Conservation (phyloP, 2,113 vertebrate genomes). For the Kobus ellipsiprymnus region DNA sequence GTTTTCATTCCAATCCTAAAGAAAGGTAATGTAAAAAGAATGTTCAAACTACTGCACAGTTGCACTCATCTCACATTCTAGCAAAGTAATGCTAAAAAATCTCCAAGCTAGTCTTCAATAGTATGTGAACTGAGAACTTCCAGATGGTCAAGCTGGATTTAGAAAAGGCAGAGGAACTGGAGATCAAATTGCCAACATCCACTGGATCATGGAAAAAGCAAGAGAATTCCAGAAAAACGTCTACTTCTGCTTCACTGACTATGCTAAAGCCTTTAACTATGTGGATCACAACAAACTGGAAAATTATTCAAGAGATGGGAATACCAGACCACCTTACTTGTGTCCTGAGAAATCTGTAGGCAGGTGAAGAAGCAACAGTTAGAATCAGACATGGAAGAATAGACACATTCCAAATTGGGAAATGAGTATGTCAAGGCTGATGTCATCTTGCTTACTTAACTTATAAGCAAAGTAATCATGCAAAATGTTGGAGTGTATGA, state of each 20-base stretch:
- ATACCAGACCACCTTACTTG: not conserved
- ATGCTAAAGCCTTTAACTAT: not conserved
- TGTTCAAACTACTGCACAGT: not conserved
- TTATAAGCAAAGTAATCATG: not conserved
- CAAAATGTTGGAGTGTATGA: not conserved
- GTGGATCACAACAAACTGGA: not conserved
- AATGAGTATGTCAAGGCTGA: not conserved
- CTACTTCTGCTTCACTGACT: not conserved
- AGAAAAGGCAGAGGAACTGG: not conserved
- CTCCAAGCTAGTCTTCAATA: not conserved
- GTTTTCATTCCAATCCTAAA: not conserved
- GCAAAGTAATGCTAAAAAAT: not conserved
- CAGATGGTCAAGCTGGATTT: not conserved
- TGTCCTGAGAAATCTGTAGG: not conserved
- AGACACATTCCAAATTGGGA: not conserved
- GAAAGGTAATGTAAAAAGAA: not conserved
- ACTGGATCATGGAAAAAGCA: not conserved
- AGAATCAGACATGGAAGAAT: not conserved
- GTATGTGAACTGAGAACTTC: not conserved
- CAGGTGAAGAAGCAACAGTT: not conserved
- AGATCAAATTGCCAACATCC: not conserved
- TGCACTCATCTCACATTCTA: not conserved
- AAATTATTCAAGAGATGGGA: not conserved
- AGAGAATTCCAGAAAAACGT: not conserved
- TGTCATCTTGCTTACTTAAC: not conserved